Evolutionary conservation across 2,888 invertebrate species (phyloP).

Genomic region (Parnassius mnemosyne): DNA sequence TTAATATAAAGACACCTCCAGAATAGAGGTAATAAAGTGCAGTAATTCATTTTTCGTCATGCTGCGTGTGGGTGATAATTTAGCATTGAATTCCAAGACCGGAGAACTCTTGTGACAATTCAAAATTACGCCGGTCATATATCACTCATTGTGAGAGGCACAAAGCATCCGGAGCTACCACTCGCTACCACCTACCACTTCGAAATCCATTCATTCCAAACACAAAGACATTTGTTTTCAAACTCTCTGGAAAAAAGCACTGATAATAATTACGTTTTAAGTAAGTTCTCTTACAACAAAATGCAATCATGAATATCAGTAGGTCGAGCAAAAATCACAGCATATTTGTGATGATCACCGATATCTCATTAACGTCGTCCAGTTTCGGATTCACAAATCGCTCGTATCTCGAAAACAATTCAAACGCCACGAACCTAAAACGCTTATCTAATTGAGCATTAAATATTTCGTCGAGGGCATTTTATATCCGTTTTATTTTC

Average conservation of each 20-base stretch:
- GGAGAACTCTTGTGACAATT: conserved; percentile 69
- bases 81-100: conserved; percentile 63
- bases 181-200: conserved; percentile 62
- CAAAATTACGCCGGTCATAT: conserved; percentile 75
- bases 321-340: conserved; percentile 50
- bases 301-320: conserved; percentile 13
- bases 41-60: conserved; percentile 79
- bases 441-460: conserved; percentile 80
- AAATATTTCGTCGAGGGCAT: conserved; percentile 78
- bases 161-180: conserved; percentile 68
- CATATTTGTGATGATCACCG: conserved; percentile 38
- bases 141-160: conserved; percentile 78
- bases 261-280: conserved; percentile 69
- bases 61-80: conserved; percentile 78
- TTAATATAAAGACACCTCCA: conserved; percentile 30
- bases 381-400: conserved; percentile 64
- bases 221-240: conserved; percentile 76
- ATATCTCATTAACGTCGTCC: conserved; percentile 47
- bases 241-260: conserved; percentile 60
- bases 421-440: conserved; percentile 75
- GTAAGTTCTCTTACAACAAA: conserved; percentile 37
- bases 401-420: conserved; percentile 62
- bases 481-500: conserved; percentile 77
- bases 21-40: conserved; percentile 62
- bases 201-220: conserved; percentile 64